Evolutionary conservation across 2,888 invertebrate species (phyloP), one percentile per base, ranked within the genome.

Genomic region (Lasioglossum calceatum): DNA sequence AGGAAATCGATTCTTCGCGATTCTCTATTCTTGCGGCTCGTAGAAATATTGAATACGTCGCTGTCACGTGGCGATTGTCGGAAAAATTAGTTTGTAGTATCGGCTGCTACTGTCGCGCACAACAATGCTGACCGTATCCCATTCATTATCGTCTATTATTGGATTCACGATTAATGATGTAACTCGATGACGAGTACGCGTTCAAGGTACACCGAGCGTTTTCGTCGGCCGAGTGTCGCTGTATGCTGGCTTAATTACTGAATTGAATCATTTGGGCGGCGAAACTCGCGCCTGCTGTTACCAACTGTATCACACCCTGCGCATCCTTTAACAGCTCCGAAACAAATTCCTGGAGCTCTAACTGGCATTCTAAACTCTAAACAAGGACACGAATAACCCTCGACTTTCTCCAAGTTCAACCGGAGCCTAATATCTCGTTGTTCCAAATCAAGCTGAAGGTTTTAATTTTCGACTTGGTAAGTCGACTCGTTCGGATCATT

Each of bases 191-290:
- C 70, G 61, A 54, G 42, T 61, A 32, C 19, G 36, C 32, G 50
- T 54, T 42, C 36, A 8, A 39, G 64, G 47, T 72, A 79, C 79
- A 77, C 47, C 36, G 47, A 27, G 44, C 50, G 70, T 70, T 84
- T 67, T 79, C 70, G 27, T 50, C 19, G 36, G 36, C 50, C 32
- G 61, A 74, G 79, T 64, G n/a, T 54, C n/a, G 32, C 64, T 58
- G 39, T 54, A 32, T 61, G 50, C 67, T 61, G 58, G 74, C 27
- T 81, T 88, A 88, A 89, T 86, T 87, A 70, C 77, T 79, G 77
- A 87, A 83, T 85, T 77, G 70, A 87, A 73, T 82, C 77, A 72
- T 77, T 77, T 50, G 61, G 67, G 44, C 44, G 39, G 39, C 64
- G n/a, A 58, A 73, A n/a, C 78, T 86, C 50, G 47, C 42, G 58